These are phyloP conservation scores for Camelus dromedarius DNA, from an alignment of 2,113 vertebrate species.

Conservation along the genomic window DNA sequence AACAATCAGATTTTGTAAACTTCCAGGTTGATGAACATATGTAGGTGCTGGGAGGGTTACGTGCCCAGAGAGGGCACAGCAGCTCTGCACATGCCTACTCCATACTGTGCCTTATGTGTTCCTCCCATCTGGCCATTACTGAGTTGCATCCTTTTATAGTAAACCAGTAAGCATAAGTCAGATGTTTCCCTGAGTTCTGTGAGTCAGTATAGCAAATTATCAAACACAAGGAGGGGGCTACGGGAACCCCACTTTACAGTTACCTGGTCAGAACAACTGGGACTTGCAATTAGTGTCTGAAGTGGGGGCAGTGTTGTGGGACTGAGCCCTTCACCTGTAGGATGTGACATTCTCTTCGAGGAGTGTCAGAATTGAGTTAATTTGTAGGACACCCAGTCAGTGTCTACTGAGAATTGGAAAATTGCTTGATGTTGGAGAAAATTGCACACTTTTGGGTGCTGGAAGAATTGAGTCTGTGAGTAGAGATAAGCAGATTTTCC, in stretches of 20 bases:
- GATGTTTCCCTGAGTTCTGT: neutral
- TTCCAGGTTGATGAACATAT: neutral
- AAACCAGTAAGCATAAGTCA: neutral
- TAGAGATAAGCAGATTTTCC: neutral
- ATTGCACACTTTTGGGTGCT: rapidly evolving
- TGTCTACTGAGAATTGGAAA: neutral
- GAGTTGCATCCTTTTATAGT: neutral
- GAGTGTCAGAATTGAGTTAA: neutral
- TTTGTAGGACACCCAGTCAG: neutral
- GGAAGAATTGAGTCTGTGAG: neutral
- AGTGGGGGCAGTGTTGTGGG: neutral
- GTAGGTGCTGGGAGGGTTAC: neutral
- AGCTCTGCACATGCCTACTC: neutral
- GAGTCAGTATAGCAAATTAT: neutral
- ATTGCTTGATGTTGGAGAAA: neutral
- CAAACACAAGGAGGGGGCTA: neutral
- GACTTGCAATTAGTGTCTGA: neutral
- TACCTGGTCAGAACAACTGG: neutral
- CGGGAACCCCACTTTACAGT: neutral
- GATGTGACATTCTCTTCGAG: neutral
- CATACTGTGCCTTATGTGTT: neutral
- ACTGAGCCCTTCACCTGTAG: neutral
- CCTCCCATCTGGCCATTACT: neutral
- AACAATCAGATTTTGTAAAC: neutral
- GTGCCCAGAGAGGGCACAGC: neutral